Base-by-base conservation (phyloP, 2,113 vertebrate species). In the Catharus bicknelli region DNA sequence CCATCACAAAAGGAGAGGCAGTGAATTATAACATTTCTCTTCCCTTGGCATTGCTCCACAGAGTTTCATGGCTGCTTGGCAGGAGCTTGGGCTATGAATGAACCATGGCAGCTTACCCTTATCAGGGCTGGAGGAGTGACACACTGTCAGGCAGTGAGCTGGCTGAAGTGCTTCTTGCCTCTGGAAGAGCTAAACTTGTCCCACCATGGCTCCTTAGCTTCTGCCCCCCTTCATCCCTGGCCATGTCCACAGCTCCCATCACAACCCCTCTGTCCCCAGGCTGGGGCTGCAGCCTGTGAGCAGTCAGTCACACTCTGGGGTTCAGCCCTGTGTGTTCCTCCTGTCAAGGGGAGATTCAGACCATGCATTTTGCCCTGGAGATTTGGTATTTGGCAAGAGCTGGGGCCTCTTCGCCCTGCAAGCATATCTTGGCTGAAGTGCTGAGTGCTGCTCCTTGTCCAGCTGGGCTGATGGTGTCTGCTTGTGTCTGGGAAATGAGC, bases 401-500 rank as follows among this genome's bases (percentile, higher is more conserved):
- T 3, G 2, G 50, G 47, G 43, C 17, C 32, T 38, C 58, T 76
- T 55, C 0, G 1, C 86, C 3, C 0, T 19, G 69, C 58, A 40
- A 1, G 4, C 11, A 0, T 40, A 9, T 25, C 32, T 76, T 14
- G 34, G 45, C 57, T 36, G 7, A 38, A 18, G 57, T 14, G 77
- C 61, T 67, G 57, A 36, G 43, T 40, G 27, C 6, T 75, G 72
- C 64, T 90, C n/a, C 75, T 67, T 91, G 68, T 82, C 55, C 53
- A 38, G 77, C 48, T 4, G 8, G 61, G 66, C 81, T 83, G 82
- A 2, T 36, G 63, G 42, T 73, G 84, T 77, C 89, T 54, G 43
- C 51, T 74, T 58, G 45, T 59, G 47, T 77, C 91, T 90, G 95
- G 68, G 47, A 90, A 93, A 70, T 80, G 82, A 88, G 57, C 87